Conservation (phyloP, 2,888 invertebrate genomes). For the Apodemia mormo region DNA sequence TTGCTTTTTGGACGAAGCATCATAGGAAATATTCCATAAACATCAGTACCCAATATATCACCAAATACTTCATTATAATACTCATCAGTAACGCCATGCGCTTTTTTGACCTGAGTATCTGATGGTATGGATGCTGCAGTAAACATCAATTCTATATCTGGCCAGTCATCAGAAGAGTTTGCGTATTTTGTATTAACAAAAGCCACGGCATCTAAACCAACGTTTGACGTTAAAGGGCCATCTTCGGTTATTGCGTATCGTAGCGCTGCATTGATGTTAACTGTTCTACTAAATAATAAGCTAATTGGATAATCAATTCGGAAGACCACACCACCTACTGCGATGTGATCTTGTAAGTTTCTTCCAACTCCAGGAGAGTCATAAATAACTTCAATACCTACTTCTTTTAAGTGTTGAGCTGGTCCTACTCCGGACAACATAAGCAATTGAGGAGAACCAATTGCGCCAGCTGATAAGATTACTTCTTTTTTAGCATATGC, state of each 20-base stretch:
- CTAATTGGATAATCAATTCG: constrained; percentile 90
- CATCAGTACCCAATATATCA: constrained; percentile 87
- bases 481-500: constrained; percentile 90
- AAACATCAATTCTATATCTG: constrained; percentile 95
- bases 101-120: constrained; percentile 89
- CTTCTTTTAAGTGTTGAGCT: constrained; percentile 85
- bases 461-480: constrained; percentile 93
- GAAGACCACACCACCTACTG: constrained; percentile 91
- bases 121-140: constrained; percentile 91
- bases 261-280: constrained; percentile 91
- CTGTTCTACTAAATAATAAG: constrained; percentile 89
- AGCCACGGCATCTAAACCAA: constrained; percentile 93
- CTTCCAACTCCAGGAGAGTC: constrained; percentile 92
- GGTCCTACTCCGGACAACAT: constrained; percentile 95
- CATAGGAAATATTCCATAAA: constrained; percentile 93
- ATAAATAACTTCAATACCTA: constrained; percentile 87
- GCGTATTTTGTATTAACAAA: constrained; percentile 95
- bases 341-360: constrained; percentile 95
- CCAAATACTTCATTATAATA: constrained; percentile 90
- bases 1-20: constrained; percentile 93
- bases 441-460: constrained; percentile 94
- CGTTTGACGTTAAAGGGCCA: constrained; percentile 92
- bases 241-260: constrained; percentile 93
- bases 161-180: constrained; percentile 93
- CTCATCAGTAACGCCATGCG: constrained; percentile 90